Evolutionary conservation across 2,113 vertebrate genomes (phyloP), one percentile per base, ranked within the genome.

Genomic region (Rafetus swinhoei): DNA sequence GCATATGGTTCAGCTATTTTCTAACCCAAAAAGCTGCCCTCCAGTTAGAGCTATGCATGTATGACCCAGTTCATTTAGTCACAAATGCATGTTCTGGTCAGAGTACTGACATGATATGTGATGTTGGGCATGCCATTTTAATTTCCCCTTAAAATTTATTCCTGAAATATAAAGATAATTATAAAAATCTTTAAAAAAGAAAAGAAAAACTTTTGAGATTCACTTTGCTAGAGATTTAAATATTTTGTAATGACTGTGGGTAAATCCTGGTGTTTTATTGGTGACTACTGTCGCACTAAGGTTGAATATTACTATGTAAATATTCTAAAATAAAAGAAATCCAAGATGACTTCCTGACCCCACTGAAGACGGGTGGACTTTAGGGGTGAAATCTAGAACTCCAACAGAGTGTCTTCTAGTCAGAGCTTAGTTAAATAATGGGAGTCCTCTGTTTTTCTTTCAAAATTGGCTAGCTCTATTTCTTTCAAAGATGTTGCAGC

Each of bases 141-240:
- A 45, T 45, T 45, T 45, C 45, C 45, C 45, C 45, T 45, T 45
- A 45, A 45, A 45, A 45, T 45, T 45, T 45, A 45, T 45, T 45
- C 45, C 39, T 80, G 79, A 82, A 81, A 94, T 92, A 91, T 84
- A 27, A 83, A 80, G 29, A 86, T 84, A 45, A 76, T 82, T 82
- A 80, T 27, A 81, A 72, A 1, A 9, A 27, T 54, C 10, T 35
- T 81, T 76, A 32, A 32, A 65, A 59, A 45, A 60, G 13, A 25
- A 60, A 27, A 13, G 10, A 62, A 62, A 62, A 45, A 76, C 45
- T 21, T 76, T 76, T 39, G 39, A 24, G 72, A 45, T 45, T 45
- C 5, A 24, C 22, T 19, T 76, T 39, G 9, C 39, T 39, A 39
- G n/a, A 76, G 35, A 39, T 22, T 9, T 39, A 77, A 77, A 12